Conservation (phyloP, 30 jellyfish, hydroid and myxozoan genomes). For the Sanderia malayensis region DNA sequence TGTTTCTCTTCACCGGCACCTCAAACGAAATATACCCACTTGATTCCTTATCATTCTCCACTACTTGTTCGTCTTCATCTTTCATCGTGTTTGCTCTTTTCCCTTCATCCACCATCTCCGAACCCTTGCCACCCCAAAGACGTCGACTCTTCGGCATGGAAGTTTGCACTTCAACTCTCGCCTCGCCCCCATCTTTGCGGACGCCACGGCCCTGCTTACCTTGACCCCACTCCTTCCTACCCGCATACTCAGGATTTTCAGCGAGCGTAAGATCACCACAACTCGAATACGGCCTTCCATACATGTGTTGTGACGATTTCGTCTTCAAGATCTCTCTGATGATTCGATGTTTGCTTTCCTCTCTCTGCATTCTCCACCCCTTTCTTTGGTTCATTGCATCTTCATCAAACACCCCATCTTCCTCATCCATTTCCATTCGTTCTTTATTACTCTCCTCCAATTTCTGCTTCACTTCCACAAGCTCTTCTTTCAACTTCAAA, state of each 20-base stretch:
- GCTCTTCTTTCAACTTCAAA: constrained; percentile 49
- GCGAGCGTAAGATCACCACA: constrained; percentile 42
- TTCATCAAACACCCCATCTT: constrained; percentile 37
- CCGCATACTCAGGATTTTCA: constrained; percentile 11
- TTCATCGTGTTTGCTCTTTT: no score
- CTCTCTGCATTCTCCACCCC: constrained; percentile 70
- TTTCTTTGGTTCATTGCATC: constrained; percentile 48
- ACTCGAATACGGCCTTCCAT: constrained; percentile 58
- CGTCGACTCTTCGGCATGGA: no score
- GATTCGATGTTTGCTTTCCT: constrained; percentile 55
- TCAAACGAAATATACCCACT: constrained; percentile 25
- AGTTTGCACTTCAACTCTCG: no score
- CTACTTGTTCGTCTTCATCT: no score
- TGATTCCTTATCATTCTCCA: not conserved
- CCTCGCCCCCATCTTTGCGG: no score
- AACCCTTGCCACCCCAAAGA: no score
- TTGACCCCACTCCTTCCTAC: not conserved
- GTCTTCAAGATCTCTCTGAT: constrained; percentile 70
- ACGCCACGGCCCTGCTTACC: constrained; percentile 3
- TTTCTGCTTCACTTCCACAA: constrained; percentile 31
- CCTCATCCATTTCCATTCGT: no score
- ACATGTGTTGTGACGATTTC: constrained; percentile 38
- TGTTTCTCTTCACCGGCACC: not conserved
- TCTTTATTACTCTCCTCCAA: constrained; percentile 9
- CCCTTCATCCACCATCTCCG: no score